These are phyloP conservation scores for Trissolcus brochymenae DNA, from an alignment of 2,888 invertebrate genomes.

Conservation along the genomic window DNA sequence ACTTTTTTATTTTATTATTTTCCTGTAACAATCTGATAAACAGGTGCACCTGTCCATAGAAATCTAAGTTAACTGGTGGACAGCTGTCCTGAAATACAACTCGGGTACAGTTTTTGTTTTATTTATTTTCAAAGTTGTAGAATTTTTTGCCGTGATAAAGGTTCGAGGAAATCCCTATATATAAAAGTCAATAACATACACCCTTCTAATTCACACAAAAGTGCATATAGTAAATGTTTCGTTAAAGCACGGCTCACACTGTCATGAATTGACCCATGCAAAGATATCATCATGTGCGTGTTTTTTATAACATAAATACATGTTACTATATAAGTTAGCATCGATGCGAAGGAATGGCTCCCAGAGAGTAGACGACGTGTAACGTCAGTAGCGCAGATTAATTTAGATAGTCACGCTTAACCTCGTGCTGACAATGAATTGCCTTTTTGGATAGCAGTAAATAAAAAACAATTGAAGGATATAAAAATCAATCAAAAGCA, in stretches of 20 bases:
- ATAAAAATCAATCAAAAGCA: no score
- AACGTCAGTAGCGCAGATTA: constrained; percentile 66
- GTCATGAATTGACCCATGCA: constrained; percentile 39
- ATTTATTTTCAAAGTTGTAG: no score
- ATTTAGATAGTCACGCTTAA: constrained; percentile 72
- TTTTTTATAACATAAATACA: constrained; percentile 37
- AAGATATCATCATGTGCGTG: constrained; percentile 42
- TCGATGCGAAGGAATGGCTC: constrained; percentile 52
- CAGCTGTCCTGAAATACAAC: no score
- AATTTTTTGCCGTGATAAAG: no score
- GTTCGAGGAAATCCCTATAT: not conserved
- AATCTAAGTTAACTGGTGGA: no score
- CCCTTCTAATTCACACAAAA: constrained; percentile 17
- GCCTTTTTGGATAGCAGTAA: constrained; percentile 58
- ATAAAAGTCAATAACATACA: constrained; percentile 11
- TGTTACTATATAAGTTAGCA: constrained; percentile 48
- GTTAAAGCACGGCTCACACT: constrained; percentile 33
- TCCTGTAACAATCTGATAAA: no score
- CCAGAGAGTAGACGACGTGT: constrained; percentile 44
- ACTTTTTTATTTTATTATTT: no score
- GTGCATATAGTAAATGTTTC: constrained; percentile 22
- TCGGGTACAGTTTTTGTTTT: no score
- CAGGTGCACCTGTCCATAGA: no score
- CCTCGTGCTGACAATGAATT: constrained; percentile 68
- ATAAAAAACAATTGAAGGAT: no score